Evolutionary conservation across 2,113 vertebrate species (phyloP).

Genomic region (Pelusios castaneus): DNA sequence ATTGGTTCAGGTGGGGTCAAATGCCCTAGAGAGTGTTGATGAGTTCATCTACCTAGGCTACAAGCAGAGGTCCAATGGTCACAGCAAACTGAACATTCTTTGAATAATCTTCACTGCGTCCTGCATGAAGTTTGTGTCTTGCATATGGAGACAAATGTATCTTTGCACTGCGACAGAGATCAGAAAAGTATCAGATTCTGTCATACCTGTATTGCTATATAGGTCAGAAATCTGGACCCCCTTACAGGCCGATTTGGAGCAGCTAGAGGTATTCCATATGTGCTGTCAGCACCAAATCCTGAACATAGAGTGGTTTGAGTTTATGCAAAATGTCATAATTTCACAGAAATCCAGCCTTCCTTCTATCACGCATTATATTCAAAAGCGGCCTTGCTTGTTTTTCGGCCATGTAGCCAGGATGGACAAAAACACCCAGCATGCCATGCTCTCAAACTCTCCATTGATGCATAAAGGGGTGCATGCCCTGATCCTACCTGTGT

Average conservation of each 20-base stretch:
- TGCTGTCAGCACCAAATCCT: not conserved
- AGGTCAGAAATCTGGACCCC: not conserved
- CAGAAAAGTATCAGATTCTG: not conserved
- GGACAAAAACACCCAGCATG: too few relatives aligned
- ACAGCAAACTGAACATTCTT: not conserved
- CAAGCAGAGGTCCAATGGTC: not conserved
- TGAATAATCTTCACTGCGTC: not conserved
- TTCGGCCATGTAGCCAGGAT: not conserved
- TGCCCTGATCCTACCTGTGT: not conserved
- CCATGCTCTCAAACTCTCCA: not conserved
- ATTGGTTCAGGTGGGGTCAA: not conserved
- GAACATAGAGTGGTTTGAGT: not conserved
- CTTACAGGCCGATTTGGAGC: not conserved
- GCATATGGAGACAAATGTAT: not conserved
- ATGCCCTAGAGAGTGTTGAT: not conserved
- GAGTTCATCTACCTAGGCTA: not conserved
- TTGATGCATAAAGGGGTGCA: not conserved
- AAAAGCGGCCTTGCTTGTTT: not conserved
- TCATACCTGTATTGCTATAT: not conserved
- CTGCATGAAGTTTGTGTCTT: not conserved
- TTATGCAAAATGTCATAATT: not conserved
- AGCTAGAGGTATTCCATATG: not conserved
- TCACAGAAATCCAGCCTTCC: not conserved
- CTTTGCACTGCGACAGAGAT: not conserved
- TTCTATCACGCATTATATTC: not conserved